These are phyloP conservation scores for Dreissena rostriformis DNA, from an alignment of 1,140 invertebrate species.

Conservation along the genomic window DNA sequence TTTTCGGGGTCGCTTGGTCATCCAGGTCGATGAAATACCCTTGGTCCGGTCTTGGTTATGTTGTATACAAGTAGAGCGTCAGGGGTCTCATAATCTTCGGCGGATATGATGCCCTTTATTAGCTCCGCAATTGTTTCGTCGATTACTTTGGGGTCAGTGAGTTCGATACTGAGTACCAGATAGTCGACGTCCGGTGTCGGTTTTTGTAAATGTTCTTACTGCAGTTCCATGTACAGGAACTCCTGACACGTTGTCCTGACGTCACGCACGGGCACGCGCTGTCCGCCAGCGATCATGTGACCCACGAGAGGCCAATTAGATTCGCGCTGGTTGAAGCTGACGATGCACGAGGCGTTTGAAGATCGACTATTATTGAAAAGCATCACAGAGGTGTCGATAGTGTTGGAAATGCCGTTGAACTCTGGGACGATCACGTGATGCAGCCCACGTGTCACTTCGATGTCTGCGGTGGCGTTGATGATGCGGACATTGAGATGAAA, in stretches of 20 bases:
- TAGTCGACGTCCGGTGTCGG: constrained; percentile 79
- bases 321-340: constrained; percentile 71
- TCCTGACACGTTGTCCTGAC: constrained; percentile 76
- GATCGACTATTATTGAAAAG: constrained; percentile 73
- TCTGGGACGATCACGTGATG: constrained; percentile 74
- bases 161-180: constrained; percentile 76
- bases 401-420: constrained; percentile 76
- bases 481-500: constrained; percentile 75
- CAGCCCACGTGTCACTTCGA: constrained; percentile 72
- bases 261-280: constrained; percentile 64
- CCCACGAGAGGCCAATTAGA: constrained; percentile 76
- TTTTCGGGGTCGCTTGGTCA: constrained; percentile 83
- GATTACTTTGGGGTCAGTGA: constrained; percentile 71
- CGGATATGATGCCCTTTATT: constrained; percentile 86
- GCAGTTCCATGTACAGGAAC: constrained; percentile 75
- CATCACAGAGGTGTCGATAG: constrained; percentile 75
- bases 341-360: constrained; percentile 75
- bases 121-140: constrained; percentile 72
- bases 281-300: constrained; percentile 72
- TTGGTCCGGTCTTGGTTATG: constrained; percentile 81
- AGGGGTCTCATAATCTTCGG: constrained; percentile 90
- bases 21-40: constrained; percentile 86
- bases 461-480: constrained; percentile 71
- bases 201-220: constrained; percentile 77
- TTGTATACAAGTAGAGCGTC: constrained; percentile 86